A percentile compares a stretch with the other conserved stretches of the same genome.
Conservation (phyloP, 2,113 vertebrate species). For the Campylomormyrus tamandua region DNA sequence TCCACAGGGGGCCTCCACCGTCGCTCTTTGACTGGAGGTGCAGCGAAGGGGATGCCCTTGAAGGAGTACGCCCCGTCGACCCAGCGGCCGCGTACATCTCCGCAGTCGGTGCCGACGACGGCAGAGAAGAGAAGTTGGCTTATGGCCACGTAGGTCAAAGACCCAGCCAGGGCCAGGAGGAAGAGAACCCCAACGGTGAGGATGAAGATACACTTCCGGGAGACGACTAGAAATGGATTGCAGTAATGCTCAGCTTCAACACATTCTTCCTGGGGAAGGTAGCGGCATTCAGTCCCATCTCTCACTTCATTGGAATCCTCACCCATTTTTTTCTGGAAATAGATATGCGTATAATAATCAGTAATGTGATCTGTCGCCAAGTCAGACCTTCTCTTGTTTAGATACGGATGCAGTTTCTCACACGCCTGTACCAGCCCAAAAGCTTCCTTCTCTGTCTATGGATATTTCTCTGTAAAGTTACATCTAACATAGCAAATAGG, state of each 20-base stretch:
- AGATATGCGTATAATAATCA: not conserved
- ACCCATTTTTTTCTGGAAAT: conserved; percentile 50
- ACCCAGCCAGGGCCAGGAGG: conserved; percentile 50
- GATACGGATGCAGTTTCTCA: not conserved
- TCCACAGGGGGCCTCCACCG: too few relatives aligned
- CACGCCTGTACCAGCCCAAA: not conserved
- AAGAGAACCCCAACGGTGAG: conserved; percentile 41
- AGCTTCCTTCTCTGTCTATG: not conserved
- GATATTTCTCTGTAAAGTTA: too few relatives aligned
- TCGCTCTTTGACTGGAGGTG: conserved; percentile 31
- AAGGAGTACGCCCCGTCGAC: conserved; percentile 55
- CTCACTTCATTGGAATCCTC: conserved; percentile 55
- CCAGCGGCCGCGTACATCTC: conserved; percentile 37
- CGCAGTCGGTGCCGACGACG: conserved; percentile 48
- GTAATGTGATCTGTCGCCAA: not conserved
- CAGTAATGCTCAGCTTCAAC: conserved; percentile 54
- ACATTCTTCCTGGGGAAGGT: conserved; percentile 60
- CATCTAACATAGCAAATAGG: not conserved
- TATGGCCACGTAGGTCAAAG: conserved; percentile 59
- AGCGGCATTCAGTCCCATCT: conserved; percentile 56
- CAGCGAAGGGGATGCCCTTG: conserved; percentile 61
- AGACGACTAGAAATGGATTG: conserved; percentile 54
- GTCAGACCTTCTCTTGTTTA: not conserved
- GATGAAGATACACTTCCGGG: conserved; percentile 51
- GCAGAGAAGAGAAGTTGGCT: conserved; percentile 40